Evolutionary conservation across 2,113 vertebrate genomes (phyloP), one percentile per base, ranked within the genome.

Genomic region (Sialia sialis): DNA sequence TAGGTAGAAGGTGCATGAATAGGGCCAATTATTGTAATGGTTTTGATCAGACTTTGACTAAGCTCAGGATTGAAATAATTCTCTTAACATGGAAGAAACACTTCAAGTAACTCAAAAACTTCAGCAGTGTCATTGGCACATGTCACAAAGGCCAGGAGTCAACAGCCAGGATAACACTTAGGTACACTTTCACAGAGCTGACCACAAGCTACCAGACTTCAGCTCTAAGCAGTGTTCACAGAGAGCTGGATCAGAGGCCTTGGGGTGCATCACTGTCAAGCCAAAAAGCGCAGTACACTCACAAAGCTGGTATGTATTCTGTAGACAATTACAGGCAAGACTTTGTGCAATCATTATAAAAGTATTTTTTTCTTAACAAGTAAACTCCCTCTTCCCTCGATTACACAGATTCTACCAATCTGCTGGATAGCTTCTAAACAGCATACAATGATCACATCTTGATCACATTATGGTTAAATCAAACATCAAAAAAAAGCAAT

Each of bases 391-490:
- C 21, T 21, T 30, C 44, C 16, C 7, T 29, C 0, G 0, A 30
- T 66, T 25, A 56, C n/a, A 74, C 3, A 29, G 66, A 66, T 56
- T 76, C 41, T 25, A 46, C 38, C 23, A 7, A 27, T 68, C 41
- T 77, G 51, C 41, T 69, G 20, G 19, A 89, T 32, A 32, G n/a
- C 48, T 2, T 4, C 12, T 34, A 16, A 89, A 60, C 15, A 69
- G 72, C 46, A 58, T 0, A 0, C 16, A 7, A 62, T 77, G 44
- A 84, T 38, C 22, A 60, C 0, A 1, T 54, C 38, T 60, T 46
- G 12, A 41, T 38, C 34, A 38, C 16, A 89, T 77, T n/a, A 34
- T 49, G 25, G 20, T 58, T 34, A 90, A 30, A 83, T 55, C 12
- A 64, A 59, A 13, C 15, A 58, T 66, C 7, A n/a, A 86, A 59